phyloP scores from a whole-genome alignment of 1,140 invertebrate species.

The Plutomurus gul region DNA sequence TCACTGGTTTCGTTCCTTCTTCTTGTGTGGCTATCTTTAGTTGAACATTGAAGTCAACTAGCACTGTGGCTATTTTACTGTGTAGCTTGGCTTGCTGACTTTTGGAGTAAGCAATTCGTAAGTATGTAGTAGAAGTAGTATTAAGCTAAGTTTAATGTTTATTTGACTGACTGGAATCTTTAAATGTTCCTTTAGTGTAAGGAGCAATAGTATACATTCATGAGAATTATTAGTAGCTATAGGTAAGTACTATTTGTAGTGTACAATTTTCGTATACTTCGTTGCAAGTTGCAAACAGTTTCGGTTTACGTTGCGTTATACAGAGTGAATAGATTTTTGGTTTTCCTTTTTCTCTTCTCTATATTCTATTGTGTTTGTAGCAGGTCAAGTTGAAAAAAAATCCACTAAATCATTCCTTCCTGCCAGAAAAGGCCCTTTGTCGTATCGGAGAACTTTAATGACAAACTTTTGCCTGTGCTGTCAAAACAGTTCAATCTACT shows the following conservation, averaged over 20 bases:
- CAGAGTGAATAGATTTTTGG: slow-evolving; percentile 12
- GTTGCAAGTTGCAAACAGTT: slow-evolving; percentile 40
- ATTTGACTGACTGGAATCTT: slow-evolving; percentile 36
- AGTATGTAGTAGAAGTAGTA: neutral
- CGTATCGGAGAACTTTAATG: slow-evolving; percentile 1
- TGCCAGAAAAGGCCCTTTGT: slow-evolving; percentile 9
- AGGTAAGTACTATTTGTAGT: neutral
- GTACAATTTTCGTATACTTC: slow-evolving; percentile 47
- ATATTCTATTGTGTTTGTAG: neutral
- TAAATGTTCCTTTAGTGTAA: neutral
- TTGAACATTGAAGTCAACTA: neutral
- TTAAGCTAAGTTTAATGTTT: slow-evolving; percentile 20
- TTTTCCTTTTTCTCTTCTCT: neutral
- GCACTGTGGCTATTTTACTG: neutral
- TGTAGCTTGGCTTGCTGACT: neutral
- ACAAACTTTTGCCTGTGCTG: slow-evolving; percentile 13
- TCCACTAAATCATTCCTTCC: slow-evolving; percentile 22
- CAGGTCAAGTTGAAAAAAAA: slow-evolving; percentile 5
- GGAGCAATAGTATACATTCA: neutral
- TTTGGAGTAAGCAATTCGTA: neutral
- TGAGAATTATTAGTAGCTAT: neutral
- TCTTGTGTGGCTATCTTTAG: slow-evolving; percentile 11
- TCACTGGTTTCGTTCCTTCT: slow-evolving; percentile 3
- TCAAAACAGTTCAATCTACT: slow-evolving; percentile 2
- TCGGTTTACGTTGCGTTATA: neutral